Percentiles rank a stretch among this genome's conserved stretches.
These are phyloP conservation scores for Tenebrosternarchus preto DNA, from an alignment of 2,113 vertebrate species.

Conservation along the genomic window DNA sequence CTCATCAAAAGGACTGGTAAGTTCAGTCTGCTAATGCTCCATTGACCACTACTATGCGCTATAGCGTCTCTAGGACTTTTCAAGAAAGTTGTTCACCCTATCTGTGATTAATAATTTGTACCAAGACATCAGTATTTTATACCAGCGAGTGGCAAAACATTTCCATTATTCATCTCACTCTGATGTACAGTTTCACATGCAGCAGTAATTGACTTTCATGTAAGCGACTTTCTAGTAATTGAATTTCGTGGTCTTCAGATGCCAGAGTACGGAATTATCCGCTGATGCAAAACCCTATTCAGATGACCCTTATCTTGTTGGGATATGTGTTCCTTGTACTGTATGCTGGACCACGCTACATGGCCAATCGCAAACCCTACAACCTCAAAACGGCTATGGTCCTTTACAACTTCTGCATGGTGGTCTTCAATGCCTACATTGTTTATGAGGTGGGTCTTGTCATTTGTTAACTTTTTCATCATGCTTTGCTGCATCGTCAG, in stretches of 20 bases:
- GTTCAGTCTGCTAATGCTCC: slow-evolving; percentile 36
- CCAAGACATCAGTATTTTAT: no score
- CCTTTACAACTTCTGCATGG: slow-evolving; percentile 90
- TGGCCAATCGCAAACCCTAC: slow-evolving; percentile 92
- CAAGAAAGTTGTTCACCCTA: no score
- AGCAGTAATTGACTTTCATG: background rate
- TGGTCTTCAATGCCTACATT: slow-evolving; percentile 86
- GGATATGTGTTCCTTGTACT: slow-evolving; percentile 83
- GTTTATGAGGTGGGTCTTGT: slow-evolving; percentile 88
- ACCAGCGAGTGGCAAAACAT: no score
- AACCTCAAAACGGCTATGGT: slow-evolving; percentile 88
- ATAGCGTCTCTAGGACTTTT: background rate
- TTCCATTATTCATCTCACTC: no score
- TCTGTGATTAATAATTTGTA: no score
- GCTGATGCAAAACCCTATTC: slow-evolving; percentile 85
- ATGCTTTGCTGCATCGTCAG: background rate
- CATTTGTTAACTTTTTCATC: background rate
- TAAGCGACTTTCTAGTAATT: no score
- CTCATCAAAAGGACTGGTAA: slow-evolving; percentile 82
- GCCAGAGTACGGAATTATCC: slow-evolving; percentile 83
- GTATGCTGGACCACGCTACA: slow-evolving; percentile 85
- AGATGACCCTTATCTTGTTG: slow-evolving; percentile 83
- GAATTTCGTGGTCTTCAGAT: slow-evolving; percentile 77
- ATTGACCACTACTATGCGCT: background rate
- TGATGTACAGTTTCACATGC: no score